Percentiles rank a stretch among this genome's conserved stretches.
These are phyloP conservation scores for Polypedilum pembai DNA, from an alignment of 1,140 invertebrate species.

Conservation along the genomic window DNA sequence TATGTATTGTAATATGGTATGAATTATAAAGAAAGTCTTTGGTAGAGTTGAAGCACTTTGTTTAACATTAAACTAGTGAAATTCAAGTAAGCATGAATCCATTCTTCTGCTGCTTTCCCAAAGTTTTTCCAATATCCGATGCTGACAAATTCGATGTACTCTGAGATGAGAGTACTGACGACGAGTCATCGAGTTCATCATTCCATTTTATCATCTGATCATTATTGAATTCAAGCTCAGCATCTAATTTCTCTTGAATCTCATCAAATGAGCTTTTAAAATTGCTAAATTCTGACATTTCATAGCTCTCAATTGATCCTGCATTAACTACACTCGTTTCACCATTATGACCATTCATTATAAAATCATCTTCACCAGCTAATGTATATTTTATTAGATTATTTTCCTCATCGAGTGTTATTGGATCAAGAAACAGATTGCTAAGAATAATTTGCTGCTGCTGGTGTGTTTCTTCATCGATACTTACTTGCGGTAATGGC, in stretches of 20 bases:
- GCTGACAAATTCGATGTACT: constrained; percentile 9
- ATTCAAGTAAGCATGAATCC: constrained; percentile 4
- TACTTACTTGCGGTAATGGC: constrained; percentile 15
- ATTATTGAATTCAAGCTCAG: constrained; percentile 16
- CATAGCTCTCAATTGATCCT: constrained; percentile 22
- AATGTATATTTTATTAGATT: constrained; percentile 27
- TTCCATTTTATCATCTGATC: constrained; percentile 25
- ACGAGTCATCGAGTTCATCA: constrained; percentile 15
- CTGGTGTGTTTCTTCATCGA: neutral
- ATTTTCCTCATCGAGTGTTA: constrained; percentile 16
- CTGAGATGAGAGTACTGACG: neutral
- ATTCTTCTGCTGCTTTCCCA: neutral
- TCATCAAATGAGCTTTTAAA: constrained; percentile 25
- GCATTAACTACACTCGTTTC: neutral
- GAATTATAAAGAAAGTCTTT: neutral
- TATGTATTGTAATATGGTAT: neutral
- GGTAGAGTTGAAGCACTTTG: neutral
- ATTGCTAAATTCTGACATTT: constrained; percentile 24
- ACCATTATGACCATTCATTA: constrained; percentile 22
- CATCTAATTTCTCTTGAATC: constrained; percentile 23
- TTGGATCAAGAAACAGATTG: neutral
- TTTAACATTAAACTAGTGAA: neutral
- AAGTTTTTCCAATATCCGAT: neutral
- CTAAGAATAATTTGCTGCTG: constrained; percentile 12
- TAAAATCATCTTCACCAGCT: constrained; percentile 27